Base-by-base conservation (phyloP, 2,888 invertebrate genomes). In the Cotesia congregata region DNA sequence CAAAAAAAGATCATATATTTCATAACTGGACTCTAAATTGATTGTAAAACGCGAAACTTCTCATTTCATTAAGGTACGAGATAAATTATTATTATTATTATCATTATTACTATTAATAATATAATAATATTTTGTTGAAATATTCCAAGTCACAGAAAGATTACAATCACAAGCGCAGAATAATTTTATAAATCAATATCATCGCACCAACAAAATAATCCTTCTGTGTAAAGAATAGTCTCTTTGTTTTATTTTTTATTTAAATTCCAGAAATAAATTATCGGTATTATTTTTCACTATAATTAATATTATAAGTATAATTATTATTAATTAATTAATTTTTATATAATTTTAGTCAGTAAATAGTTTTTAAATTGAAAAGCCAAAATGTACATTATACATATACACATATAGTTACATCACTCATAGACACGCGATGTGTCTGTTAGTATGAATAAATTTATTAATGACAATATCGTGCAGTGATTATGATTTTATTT, bases 371-470 rank as follows among this genome's bases (percentile, higher is more conserved):
- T 74, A 50, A 64, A 67, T 67, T 76, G 39, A 75, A 69, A 68
- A 78, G 75, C 75, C 39, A 70, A 74, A 78, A 79, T 74, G 69
- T 80, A 79, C 78, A 78, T 80, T 78, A 79, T 78, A 79, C 80
- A 81, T 81, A 79, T 80, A 81, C 81, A 81, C 78, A 78, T 77
- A 81, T 78, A 80, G 79, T 80, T 80, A 80, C 79, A 79, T 77
- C 39, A 61, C 71, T 30, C 60, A 9, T 60, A 69, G 30, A 74
- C 50, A 64, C 72, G 70, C 67, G 59, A 72, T 9, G 62, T 65
- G 68, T 77, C 62, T 65, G 68, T 77, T 59, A 68, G 41, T 77
- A 77, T 79, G 75, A 77, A 72, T 70, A 69, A 72, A 62, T 77
- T 71, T 67, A 74, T 71, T 77, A 73, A 79, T 79, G 79, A 77